A percentile compares a stretch with the other conserved stretches of the same genome.
Conservation (phyloP, 64 coral and sea anemone species). For the Porites lutea region DNA sequence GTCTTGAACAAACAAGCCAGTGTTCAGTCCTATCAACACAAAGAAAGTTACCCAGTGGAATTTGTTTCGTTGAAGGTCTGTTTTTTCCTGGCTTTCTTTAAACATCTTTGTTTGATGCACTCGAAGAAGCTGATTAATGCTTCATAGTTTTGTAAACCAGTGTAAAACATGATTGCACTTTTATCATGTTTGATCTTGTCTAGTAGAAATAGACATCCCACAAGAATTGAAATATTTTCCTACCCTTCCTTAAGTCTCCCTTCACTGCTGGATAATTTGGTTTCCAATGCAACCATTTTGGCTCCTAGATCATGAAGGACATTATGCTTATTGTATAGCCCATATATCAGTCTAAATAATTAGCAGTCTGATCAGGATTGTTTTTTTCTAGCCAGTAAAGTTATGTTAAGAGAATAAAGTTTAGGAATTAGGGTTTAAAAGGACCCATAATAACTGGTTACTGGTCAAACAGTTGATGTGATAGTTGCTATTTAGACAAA, state of each 20-base stretch:
- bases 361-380: no score
- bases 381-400: no score
- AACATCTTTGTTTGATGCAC: neutral
- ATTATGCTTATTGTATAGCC: no score
- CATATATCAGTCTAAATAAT: no score
- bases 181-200: neutral
- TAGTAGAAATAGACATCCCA: neutral
- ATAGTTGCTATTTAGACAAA: no score
- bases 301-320: no score
- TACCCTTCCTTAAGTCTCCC: neutral
- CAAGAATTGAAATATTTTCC: neutral
- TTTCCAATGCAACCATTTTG: no score
- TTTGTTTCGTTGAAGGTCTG: neutral
- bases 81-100: neutral
- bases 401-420: no score
- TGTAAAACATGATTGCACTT: neutral
- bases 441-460: no score
- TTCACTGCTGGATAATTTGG: neutral
- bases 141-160: neutral
- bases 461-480: no score
- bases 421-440: no score
- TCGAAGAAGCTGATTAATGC: neutral
- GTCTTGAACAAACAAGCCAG: conserved; percentile 52
- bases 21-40: neutral
- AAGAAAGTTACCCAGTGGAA: neutral